Evolutionary conservation across 2,797 vertebrate species (phyloP).

Genomic region (Podargus strigoides): DNA sequence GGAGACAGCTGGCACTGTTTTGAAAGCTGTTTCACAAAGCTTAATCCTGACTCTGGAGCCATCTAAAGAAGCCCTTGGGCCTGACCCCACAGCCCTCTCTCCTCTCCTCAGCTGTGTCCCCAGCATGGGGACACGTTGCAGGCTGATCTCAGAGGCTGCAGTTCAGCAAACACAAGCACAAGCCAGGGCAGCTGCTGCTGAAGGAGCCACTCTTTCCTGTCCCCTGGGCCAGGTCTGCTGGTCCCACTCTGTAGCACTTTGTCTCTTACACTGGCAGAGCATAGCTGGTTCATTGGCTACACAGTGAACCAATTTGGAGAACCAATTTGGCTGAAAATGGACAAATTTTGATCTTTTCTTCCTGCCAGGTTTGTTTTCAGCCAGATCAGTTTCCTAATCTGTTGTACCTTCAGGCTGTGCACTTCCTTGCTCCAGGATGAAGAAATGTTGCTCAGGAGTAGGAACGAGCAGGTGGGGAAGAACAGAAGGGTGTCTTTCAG

Average conservation of each 20-base stretch:
- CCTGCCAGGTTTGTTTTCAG: background rate
- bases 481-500: background rate
- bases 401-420: background rate
- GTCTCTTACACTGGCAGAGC: background rate
- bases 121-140: too few relatives aligned
- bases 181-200: background rate
- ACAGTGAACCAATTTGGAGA: background rate
- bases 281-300: background rate
- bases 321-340: background rate
- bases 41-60: background rate
- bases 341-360: background rate
- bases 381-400: background rate
- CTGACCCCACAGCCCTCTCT: background rate
- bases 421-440: background rate
- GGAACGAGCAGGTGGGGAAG: background rate
- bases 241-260: fast-evolving
- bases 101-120: background rate
- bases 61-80: background rate
- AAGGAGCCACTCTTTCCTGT: background rate
- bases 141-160: background rate
- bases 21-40: background rate
- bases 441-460: background rate
- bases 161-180: background rate
- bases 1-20: background rate
- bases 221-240: background rate